phyloP scores from a whole-genome alignment of 1,140 invertebrate species.

The Pseudomyrmex sp. region DNA sequence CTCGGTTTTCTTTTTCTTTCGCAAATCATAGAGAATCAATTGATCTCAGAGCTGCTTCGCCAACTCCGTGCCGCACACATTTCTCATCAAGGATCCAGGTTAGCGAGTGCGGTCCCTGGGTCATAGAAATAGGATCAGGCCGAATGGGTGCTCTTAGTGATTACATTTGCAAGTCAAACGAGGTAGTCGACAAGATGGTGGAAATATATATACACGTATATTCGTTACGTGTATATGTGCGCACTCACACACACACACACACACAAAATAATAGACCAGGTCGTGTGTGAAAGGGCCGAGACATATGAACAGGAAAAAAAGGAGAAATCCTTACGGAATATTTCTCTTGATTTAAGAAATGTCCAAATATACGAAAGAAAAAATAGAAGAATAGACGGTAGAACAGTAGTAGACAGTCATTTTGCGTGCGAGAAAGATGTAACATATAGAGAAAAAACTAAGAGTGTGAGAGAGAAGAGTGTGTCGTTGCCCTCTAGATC shows the following conservation, averaged over 20 bases:
- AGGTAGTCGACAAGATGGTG: conserved; percentile 74
- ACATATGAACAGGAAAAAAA: conserved; percentile 6
- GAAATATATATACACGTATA: conserved; percentile 72
- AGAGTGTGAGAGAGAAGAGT: conserved; percentile 41
- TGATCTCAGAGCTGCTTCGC: conserved; percentile 21
- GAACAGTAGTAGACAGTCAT: conserved; percentile 28
- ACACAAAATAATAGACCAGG: conserved; percentile 14
- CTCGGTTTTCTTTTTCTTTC: not conserved
- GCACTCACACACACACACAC: not conserved
- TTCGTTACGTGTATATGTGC: conserved; percentile 1
- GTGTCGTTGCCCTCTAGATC: conserved; percentile 55
- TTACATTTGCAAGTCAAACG: conserved; percentile 84
- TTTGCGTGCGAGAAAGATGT: conserved; percentile 37
- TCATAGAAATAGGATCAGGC: conserved; percentile 78
- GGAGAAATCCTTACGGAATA: conserved; percentile 39
- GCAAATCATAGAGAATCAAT: not conserved
- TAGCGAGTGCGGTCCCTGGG: conserved; percentile 52
- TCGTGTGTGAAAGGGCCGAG: conserved; percentile 3
- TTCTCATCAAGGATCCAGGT: conserved; percentile 58
- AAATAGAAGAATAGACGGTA: conserved; percentile 19
- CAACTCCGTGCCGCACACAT: conserved; percentile 20
- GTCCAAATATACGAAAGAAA: not conserved
- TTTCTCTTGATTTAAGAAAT: conserved; percentile 29
- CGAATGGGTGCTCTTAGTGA: conserved; percentile 81
- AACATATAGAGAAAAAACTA: conserved; percentile 63